Base-by-base conservation (phyloP, 2,888 invertebrate genomes). In the Melanchra persicariae region DNA sequence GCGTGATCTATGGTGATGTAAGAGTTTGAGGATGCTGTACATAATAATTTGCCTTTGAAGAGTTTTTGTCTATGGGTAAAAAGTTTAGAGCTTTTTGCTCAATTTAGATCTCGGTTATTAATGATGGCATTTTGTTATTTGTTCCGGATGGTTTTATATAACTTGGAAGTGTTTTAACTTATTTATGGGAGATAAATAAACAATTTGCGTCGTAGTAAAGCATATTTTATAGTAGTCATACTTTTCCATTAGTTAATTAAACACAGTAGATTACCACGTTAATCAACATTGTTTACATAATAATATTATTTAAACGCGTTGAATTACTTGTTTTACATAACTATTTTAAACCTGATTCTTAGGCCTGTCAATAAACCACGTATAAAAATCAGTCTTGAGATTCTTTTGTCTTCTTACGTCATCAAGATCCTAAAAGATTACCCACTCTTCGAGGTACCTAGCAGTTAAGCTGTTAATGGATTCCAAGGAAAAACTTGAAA, bases 401-500 rank as follows among this genome's bases (percentile, higher is more conserved):
- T 19, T 37, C 60, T 60, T 49, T 61, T 26, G 6, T n/a, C 19
- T 15, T 15, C 6, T 61, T 61, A 15, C 72, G 45, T 78, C 78
- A 61, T 57, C 7, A 30, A 12, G 15, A 62, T 19, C 12, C 26
- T 45, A 26, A 74, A 64, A 52, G 55, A 78, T 58, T 47, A 61
- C 2, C 37, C 4, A 26, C 55, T 57, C n/a, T 12, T 26, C 24
- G 37, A 61, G 19, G 45, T 45, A 45, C 8, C 26, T 47, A 37
- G 26, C 30, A 52, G 24, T 57, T n/a, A 52, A 47, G 47, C 15
- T 70, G 26, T 54, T 70, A n/a, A 61, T 63, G 70, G 81, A 69
- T 54, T 71, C 45, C 51, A 30, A 55, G 68, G 71, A 81, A 81
- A 81, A 82, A 79, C 54, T 9, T 24, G 19, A n/a, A 37, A 49